These are phyloP conservation scores for Zoroaster sp. DNA, from an alignment of 53 echinoderm and acorn worm genomes.

Conservation along the genomic window DNA sequence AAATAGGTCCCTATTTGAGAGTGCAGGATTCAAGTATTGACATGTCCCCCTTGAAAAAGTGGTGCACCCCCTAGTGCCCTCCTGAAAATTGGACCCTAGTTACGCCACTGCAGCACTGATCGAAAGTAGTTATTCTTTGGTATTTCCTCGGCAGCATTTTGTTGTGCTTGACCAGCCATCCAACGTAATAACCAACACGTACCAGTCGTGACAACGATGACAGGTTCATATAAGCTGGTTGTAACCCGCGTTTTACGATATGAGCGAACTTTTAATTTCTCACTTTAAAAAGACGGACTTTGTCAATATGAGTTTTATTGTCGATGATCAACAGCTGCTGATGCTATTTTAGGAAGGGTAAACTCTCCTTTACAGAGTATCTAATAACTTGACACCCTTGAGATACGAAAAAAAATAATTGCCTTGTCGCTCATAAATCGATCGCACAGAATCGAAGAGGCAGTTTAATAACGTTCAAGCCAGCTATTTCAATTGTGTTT, in stretches of 20 bases:
- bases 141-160: neutral
- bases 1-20: too few relatives aligned
- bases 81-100: too few relatives aligned
- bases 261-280: too few relatives aligned
- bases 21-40: too few relatives aligned
- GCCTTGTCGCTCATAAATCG: neutral
- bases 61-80: too few relatives aligned
- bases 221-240: too few relatives aligned
- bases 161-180: too few relatives aligned
- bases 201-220: slow-evolving; percentile 14
- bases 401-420: slow-evolving; percentile 14
- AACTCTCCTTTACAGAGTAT: neutral
- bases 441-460: neutral
- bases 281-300: neutral
- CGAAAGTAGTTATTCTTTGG: neutral
- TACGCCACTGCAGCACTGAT: too few relatives aligned
- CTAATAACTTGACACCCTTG: neutral
- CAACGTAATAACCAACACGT: neutral
- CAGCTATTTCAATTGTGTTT: neutral
- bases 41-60: too few relatives aligned
- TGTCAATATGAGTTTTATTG: neutral
- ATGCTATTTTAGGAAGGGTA: neutral
- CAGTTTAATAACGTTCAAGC: neutral
- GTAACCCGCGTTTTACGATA: too few relatives aligned
- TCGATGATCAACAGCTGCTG: neutral